Evolutionary conservation across 2,888 invertebrate genomes (phyloP).

Genomic region (Syritta pipiens): DNA sequence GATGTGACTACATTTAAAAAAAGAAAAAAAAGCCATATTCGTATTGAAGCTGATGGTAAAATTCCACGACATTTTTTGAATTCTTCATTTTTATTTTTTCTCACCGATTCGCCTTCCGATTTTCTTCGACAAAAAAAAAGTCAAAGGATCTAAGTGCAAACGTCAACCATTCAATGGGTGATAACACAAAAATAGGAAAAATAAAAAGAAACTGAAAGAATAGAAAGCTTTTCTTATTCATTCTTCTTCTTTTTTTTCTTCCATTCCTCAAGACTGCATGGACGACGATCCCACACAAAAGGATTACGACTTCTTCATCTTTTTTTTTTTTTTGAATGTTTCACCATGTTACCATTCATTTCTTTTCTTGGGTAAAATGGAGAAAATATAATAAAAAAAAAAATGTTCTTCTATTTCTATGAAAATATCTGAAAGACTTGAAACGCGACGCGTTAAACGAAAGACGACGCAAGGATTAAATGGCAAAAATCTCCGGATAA

Average conservation of each 20-base stretch:
- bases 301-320: slow-evolving; percentile 43
- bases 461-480: slow-evolving; percentile 46
- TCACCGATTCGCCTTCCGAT: too few species aligned
- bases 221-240: slow-evolving; percentile 35
- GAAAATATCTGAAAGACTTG: slow-evolving; percentile 43
- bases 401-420: slow-evolving; percentile 25
- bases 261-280: slow-evolving; percentile 55
- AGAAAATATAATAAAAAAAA: slow-evolving; percentile 53
- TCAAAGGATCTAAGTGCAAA: slow-evolving; percentile 48
- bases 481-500: slow-evolving; percentile 57
- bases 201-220: slow-evolving; percentile 25
- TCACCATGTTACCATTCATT: slow-evolving; percentile 36
- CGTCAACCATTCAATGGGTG: slow-evolving; percentile 56
- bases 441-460: neutral
- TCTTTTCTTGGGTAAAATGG: slow-evolving; percentile 11
- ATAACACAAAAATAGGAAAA: slow-evolving; percentile 21
- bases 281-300: slow-evolving; percentile 60
- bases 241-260: slow-evolving; percentile 16
- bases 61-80: too few species aligned
- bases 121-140: too few species aligned
- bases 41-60: too few species aligned
- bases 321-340: slow-evolving; percentile 30
- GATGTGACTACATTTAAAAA: too few species aligned
- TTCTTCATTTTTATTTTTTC: too few species aligned
- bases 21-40: too few species aligned